Evolutionary conservation across 2,888 invertebrate species (phyloP), one percentile per base, ranked within the genome.

Genomic region (Athetis lepigone): DNA sequence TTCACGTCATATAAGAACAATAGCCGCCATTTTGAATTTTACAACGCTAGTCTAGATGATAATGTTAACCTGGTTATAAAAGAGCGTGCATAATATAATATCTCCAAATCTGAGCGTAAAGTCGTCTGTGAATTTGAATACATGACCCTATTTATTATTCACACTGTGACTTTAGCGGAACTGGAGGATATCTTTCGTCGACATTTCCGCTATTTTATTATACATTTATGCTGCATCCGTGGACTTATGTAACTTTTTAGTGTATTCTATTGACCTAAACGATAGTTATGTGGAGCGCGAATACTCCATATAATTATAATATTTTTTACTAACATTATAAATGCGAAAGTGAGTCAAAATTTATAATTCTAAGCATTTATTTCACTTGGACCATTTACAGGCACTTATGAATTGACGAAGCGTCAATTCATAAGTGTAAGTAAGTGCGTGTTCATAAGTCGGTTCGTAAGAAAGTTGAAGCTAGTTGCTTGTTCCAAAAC

Each of bases 121-220:
- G 46, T 62, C 25, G 21, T 52, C 43, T 37, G 16, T 9, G 39
- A 46, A 45, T 33, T 61, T 73, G 47, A 60, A 71, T 43, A 23
- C 37, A 68, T 55, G 56, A 62, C 50, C 52, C 57, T 46, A 39
- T 71, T 58, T 46, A 55, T 51, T 51, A 72, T 70, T 77, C 58
- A 65, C 46, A 40, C 6, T 54, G 61, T 56, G 36, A 49, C 52
- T 73, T 56, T 47, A 52, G 37, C 75, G 59, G 65, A 69, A 60
- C 56, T 52, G 16, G 18, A 60, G 60, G 56, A 73, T 68, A 57
- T 67, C 45, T 56, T 55, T 13, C 39, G 42, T 45, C 56, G 43
- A 23, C 45, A 56, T 72, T 77, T 77, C 79, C 77, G 79, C 61
- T 39, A 58, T 66, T 54, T 68, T 9, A 65, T 64, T 77, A 55